These are phyloP conservation scores for Caenorhabditis virilis DNA, from an alignment of 2,888 invertebrate species.

Conservation along the genomic window DNA sequence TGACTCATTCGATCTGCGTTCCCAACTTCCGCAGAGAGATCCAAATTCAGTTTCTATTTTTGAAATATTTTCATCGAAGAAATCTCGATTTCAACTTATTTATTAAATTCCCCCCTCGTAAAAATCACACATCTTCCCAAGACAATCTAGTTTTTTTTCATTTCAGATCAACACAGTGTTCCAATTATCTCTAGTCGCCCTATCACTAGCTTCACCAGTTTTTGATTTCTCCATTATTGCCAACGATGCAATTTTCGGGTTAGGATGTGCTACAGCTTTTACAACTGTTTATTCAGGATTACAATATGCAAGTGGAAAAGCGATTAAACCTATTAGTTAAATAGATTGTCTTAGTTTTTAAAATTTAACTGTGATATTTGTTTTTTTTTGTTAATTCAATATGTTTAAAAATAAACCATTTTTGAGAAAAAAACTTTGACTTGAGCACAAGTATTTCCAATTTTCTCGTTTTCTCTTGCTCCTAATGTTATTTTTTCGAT, in stretches of 20 bases:
- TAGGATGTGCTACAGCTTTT: conserved; percentile 73
- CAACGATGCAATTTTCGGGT: conserved; percentile 72
- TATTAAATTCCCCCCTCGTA: too few species aligned
- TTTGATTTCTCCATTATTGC: conserved; percentile 78
- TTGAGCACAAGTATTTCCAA: too few species aligned
- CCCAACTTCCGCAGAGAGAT: too few species aligned
- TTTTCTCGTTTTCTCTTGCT: not conserved
- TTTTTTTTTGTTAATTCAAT: not conserved
- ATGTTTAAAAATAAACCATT: not conserved
- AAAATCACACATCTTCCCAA: too few species aligned
- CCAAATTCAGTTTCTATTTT: too few species aligned
- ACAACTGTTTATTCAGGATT: conserved; percentile 66
- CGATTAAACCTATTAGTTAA: conserved; percentile 51
- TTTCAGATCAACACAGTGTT: conserved; percentile 80
- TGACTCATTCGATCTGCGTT: too few species aligned
- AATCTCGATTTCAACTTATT: too few species aligned
- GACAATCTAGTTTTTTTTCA: not conserved
- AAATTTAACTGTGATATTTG: conserved; percentile 1
- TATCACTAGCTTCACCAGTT: conserved; percentile 87
- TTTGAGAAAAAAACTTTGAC: not conserved
- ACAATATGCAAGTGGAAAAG: conserved; percentile 63
- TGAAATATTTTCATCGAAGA: too few species aligned
- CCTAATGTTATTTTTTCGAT: conserved; percentile 1
- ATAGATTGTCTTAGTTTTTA: not conserved
- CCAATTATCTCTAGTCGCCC: conserved; percentile 83